Base-by-base conservation (phyloP, 2,888 invertebrate genomes). In the Drosophila aldrichi region DNA sequence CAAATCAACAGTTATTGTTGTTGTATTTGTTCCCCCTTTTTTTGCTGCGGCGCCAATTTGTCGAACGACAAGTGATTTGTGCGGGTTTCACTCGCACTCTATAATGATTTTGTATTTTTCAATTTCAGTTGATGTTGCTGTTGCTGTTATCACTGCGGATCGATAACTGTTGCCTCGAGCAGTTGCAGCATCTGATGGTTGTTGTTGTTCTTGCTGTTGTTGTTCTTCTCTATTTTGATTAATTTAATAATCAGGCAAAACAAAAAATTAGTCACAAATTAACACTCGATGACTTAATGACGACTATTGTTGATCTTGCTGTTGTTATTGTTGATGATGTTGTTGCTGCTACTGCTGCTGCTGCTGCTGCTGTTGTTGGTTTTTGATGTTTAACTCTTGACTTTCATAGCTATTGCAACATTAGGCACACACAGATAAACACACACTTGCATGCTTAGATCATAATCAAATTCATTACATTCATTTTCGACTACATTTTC, bases 41-140 rank as follows among this genome's bases (percentile, higher is more conserved):
- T 91, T 84, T n/a, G n/a, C 20, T 87, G 88, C 56, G 92, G 92
- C 78, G 92, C 92, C 92, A 92, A 92, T 91, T 92, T 92, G 92
- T 80, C 88, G 87, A 80, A 40, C 36, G 29, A 12, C 25, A 38
- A 43, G 29, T 38, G 22, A 8, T 56, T 64, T 68, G 55, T 78
- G 74, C 73, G 65, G 74, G 64, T 0, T 57, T 44, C 1, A 20
- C 25, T 38, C 3, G 4, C 18, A 14, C 32, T 34, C 8, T 22
- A 12, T 14, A 16, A 44, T 18, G 18, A 12, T 20, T 43, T 8
- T 49, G n/a, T 44, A 10, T 34, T 46, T 5, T 40, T 55, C n/a
- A 34, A 22, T 36, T 36, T 25, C 22, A 36, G 44, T 38, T 41
- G 44, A 10, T 54, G 9, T 32, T 43, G n/a, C 22, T 20, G 29